A percentile compares a stretch with the other conserved stretches of the same genome.
phyloP scores from a whole-genome alignment of 2,888 invertebrate genomes.

The Limnephilus rhombicus region DNA sequence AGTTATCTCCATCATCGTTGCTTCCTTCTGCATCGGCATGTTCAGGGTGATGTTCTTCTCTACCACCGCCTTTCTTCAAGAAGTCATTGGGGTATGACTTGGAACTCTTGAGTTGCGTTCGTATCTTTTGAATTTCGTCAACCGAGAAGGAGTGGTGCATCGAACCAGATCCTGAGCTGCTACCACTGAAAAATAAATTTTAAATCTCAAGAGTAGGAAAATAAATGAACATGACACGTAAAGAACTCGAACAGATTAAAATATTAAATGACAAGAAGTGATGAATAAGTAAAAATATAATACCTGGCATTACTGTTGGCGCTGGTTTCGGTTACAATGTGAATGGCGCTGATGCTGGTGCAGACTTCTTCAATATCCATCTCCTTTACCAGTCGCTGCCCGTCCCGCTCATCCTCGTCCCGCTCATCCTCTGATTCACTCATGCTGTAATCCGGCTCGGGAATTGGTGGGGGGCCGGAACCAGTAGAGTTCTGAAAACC shows the following conservation, averaged over 20 bases:
- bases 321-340: constrained; percentile 80
- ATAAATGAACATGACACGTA: neutral
- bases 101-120: constrained; percentile 90
- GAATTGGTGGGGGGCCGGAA: constrained; percentile 86
- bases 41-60: constrained; percentile 68
- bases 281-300: neutral
- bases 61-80: constrained; percentile 74
- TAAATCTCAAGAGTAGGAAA: constrained; percentile 28
- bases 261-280: neutral
- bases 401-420: constrained; percentile 83
- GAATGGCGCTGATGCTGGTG: constrained; percentile 70
- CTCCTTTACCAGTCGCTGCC: constrained; percentile 75
- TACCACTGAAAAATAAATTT: constrained; percentile 78
- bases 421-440: constrained; percentile 90
- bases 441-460: constrained; percentile 94
- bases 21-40: constrained; percentile 69
- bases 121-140: constrained; percentile 92
- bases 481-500: constrained; percentile 72
- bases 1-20: constrained; percentile 90
- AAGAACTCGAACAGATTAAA: neutral
- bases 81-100: constrained; percentile 93
- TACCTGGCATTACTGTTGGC: constrained; percentile 86
- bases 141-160: constrained; percentile 92
- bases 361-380: constrained; percentile 76
- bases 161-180: constrained; percentile 86